phyloP scores from a whole-genome alignment of 2,113 vertebrate genomes.

The Petrocephalus microphthalmus region DNA sequence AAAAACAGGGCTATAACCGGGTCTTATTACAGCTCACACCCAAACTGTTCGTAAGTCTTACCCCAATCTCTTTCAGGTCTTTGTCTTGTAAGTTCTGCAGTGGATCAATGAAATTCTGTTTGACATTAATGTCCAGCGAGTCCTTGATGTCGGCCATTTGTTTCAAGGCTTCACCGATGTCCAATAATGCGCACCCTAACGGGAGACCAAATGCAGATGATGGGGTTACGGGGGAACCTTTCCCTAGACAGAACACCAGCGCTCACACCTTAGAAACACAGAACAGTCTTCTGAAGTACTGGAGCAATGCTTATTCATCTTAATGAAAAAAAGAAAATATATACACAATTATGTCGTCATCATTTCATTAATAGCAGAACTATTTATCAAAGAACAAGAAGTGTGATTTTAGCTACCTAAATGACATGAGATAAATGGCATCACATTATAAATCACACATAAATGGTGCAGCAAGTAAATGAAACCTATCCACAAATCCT shows the following conservation, averaged over 20 bases:
- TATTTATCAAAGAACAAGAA: background rate
- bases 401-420: background rate
- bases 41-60: constrained; percentile 35
- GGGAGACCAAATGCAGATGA: background rate
- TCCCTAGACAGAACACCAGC: background rate
- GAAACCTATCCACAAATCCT: background rate
- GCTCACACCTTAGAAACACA: background rate
- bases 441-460: background rate
- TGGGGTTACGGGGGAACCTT: background rate
- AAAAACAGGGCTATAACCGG: background rate
- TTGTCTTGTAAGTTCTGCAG: constrained; percentile 87
- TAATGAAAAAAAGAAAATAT: background rate
- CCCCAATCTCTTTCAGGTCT: constrained; percentile 89
- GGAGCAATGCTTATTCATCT: background rate
- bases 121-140: constrained; percentile 84
- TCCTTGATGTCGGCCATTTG: constrained; percentile 91
- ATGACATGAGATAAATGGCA: background rate
- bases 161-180: constrained; percentile 85
- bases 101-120: constrained; percentile 89
- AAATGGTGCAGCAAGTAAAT: background rate
- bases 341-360: background rate
- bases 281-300: background rate
- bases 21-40: background rate
- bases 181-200: constrained; percentile 71
- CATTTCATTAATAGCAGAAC: background rate